phyloP scores from a whole-genome alignment of 2,113 vertebrate genomes.

The Aspiorhynchus laticeps region DNA sequence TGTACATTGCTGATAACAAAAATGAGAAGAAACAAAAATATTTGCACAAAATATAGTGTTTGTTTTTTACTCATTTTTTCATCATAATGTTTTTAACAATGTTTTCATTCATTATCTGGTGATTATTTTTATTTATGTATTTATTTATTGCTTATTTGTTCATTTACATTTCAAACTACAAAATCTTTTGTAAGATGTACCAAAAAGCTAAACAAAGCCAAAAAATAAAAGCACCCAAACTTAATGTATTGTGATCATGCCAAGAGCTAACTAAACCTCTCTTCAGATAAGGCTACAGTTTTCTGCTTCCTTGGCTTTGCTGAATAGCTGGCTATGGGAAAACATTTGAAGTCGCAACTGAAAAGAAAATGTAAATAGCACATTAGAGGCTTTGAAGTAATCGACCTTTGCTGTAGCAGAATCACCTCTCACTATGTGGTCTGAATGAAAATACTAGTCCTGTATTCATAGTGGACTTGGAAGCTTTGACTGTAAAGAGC shows the following conservation, averaged over 20 bases:
- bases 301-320: not conserved
- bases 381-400: constrained; percentile 33
- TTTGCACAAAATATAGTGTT: not conserved
- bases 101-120: not conserved
- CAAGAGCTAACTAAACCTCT: constrained; percentile 7
- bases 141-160: not conserved
- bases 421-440: constrained; percentile 18
- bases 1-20: not conserved
- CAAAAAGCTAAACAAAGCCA: not conserved
- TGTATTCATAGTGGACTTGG: constrained; percentile 1
- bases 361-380: constrained; percentile 18
- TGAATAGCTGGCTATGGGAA: constrained; percentile 14
- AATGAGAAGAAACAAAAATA: not conserved
- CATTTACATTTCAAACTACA: not conserved
- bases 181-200: not conserved
- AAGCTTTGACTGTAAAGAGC: constrained; percentile 14
- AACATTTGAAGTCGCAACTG: not conserved
- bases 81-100: too few relatives aligned
- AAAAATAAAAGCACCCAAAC: not conserved
- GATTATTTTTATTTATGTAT: not conserved
- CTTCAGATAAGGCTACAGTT: not conserved
- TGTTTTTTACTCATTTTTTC: not conserved
- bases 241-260: not conserved
- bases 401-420: constrained; percentile 7
- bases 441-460: constrained; percentile 23